These are phyloP conservation scores for Microhierax caerulescens DNA, from an alignment of 2,797 vertebrate species.

Conservation along the genomic window DNA sequence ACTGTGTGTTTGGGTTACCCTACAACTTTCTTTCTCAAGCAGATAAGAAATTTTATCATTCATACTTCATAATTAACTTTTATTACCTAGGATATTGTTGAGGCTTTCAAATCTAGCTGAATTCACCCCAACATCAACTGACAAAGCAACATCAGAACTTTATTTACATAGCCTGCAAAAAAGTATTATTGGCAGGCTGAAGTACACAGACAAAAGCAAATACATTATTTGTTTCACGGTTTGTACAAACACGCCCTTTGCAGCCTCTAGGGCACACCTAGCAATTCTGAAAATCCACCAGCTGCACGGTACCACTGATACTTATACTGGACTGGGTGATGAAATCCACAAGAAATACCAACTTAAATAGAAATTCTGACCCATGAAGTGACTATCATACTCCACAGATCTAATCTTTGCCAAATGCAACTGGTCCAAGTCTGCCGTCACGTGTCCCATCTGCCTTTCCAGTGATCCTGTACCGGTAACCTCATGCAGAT, in stretches of 20 bases:
- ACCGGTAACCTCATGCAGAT: neutral
- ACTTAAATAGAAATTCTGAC: neutral
- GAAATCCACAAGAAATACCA: neutral
- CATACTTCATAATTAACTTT: neutral
- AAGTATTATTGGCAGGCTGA: neutral
- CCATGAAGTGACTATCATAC: neutral
- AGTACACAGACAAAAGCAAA: neutral
- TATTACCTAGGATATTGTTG: neutral
- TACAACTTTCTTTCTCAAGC: neutral
- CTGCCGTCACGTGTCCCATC: conserved; percentile 14
- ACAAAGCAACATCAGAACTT: neutral
- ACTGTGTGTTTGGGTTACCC: neutral
- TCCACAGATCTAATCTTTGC: neutral
- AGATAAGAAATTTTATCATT: neutral
- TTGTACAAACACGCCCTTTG: neutral
- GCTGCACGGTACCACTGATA: neutral
- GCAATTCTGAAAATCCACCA: neutral
- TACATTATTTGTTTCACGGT: neutral
- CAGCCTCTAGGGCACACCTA: neutral
- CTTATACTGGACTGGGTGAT: neutral
- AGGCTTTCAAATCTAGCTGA: neutral
- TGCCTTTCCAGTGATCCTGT: neutral
- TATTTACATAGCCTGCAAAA: neutral
- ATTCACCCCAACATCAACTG: neutral
- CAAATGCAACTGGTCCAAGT: neutral